A percentile compares a stretch with the other conserved stretches of the same genome.
Conservation (phyloP, 2,113 vertebrate genomes). For the Numida meleagris region DNA sequence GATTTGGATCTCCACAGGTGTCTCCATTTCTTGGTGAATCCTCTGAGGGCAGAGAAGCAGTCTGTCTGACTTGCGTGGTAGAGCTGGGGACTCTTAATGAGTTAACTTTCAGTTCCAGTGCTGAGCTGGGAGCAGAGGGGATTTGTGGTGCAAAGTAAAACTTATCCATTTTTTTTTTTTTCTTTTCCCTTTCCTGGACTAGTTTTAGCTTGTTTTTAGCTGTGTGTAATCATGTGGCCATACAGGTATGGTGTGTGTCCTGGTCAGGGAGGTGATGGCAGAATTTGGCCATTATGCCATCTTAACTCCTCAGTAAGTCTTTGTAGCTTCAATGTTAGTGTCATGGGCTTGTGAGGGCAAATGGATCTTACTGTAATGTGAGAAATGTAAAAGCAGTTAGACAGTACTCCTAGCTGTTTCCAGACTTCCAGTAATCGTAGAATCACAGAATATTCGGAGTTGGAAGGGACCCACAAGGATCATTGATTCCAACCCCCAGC, state of each 20-base stretch:
- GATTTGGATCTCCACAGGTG: neutral
- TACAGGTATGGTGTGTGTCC: neutral
- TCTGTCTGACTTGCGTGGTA: neutral
- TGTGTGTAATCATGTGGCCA: neutral
- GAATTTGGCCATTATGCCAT: neutral
- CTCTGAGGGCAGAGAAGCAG: neutral
- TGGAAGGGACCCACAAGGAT: too few relatives aligned
- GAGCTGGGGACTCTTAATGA: neutral
- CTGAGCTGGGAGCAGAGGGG: accelerated
- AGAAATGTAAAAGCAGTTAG: neutral
- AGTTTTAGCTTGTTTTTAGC: accelerated
- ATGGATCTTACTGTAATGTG: neutral
- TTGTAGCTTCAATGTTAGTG: neutral
- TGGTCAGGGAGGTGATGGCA: neutral
- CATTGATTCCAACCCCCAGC: too few relatives aligned
- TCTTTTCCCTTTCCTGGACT: neutral
- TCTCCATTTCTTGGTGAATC: neutral
- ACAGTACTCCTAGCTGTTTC: neutral
- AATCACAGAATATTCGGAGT: too few relatives aligned
- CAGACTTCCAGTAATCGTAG: neutral
- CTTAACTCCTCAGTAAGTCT: neutral
- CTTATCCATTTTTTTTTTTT: neutral
- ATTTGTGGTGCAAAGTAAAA: neutral
- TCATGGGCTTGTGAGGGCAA: accelerated
- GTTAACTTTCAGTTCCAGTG: accelerated